phyloP scores from a whole-genome alignment of 1,140 invertebrate species.

The Notospermus geniculatus region DNA sequence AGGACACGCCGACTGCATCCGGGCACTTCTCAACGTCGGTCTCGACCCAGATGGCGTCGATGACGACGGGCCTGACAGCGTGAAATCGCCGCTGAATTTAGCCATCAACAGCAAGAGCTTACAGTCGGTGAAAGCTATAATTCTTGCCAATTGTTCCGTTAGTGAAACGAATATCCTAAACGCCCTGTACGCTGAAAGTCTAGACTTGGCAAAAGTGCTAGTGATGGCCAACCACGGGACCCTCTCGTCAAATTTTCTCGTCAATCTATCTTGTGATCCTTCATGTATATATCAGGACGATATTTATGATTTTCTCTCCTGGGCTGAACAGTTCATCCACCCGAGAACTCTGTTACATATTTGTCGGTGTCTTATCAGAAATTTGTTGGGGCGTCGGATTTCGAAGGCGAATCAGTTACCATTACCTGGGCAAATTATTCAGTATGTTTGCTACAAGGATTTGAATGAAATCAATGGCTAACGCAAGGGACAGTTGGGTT shows the following conservation, averaged over 20 bases:
- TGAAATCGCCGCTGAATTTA: not conserved
- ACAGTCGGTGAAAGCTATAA: not conserved
- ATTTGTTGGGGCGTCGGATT: not conserved
- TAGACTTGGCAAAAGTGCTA: not conserved
- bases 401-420: no score
- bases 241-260: not conserved
- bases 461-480: no score
- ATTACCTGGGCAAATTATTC: no score
- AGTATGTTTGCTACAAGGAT: no score
- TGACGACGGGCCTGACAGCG: conserved; percentile 1
- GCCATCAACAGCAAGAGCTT: not conserved
- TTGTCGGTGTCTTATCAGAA: not conserved
- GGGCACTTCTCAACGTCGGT: not conserved
- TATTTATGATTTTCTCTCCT: not conserved
- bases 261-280: not conserved
- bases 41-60: not conserved
- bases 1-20: not conserved
- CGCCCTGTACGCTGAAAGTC: not conserved
- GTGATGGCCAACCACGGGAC: not conserved
- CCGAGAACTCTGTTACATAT: not conserved
- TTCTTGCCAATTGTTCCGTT: conserved; percentile 1
- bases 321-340: not conserved
- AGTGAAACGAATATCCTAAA: not conserved
- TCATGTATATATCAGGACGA: not conserved
- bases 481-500: no score